Evolutionary conservation across 1,140 invertebrate species (phyloP).

Genomic region (Drosophila albomicans): DNA sequence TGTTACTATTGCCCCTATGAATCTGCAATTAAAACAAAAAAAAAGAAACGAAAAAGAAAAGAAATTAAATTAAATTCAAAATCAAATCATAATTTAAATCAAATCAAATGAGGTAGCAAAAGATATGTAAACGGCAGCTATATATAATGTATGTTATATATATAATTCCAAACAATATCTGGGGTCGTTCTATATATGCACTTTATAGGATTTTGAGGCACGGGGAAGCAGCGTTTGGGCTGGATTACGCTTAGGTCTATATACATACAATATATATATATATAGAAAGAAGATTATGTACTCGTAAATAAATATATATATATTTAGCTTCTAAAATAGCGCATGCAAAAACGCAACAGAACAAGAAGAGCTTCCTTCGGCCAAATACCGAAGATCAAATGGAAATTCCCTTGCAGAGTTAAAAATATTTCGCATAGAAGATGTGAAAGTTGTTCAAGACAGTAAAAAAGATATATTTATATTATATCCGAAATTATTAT

Average conservation of each 20-base stretch:
- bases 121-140: neutral
- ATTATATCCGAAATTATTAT: too few relatives aligned
- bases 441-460: too few relatives aligned
- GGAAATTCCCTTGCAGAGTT: constrained; percentile 7
- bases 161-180: constrained; percentile 3
- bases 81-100: neutral
- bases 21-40: constrained; percentile 70
- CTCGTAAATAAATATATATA: neutral
- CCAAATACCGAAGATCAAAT: neutral
- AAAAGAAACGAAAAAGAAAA: constrained; percentile 41
- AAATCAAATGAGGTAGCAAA: constrained; percentile 10
- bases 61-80: constrained; percentile 34
- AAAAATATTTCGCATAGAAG: too few relatives aligned
- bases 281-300: neutral
- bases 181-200: neutral
- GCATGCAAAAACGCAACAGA: constrained; percentile 9
- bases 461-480: too few relatives aligned
- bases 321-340: neutral
- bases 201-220: neutral
- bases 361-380: constrained; percentile 5
- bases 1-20: constrained; percentile 79
- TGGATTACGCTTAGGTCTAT: constrained; percentile 4
- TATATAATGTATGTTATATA: constrained; percentile 8
- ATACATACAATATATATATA: neutral
- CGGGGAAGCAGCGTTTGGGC: neutral